Evolutionary conservation across 2,113 vertebrate genomes (phyloP).

Genomic region (Psittacara wagleri): DNA sequence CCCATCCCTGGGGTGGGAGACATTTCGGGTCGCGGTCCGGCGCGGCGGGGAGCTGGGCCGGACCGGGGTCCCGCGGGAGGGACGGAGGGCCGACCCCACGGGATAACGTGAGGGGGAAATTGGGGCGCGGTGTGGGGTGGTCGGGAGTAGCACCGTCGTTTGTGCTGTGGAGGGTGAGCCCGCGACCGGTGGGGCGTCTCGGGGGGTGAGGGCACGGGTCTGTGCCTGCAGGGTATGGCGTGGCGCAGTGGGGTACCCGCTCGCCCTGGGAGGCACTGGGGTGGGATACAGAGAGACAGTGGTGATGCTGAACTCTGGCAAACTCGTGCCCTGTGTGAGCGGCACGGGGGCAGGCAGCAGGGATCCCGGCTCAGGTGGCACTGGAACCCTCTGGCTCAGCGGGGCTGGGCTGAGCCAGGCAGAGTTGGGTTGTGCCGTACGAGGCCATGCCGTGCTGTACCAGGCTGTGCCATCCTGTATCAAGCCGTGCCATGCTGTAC

Average conservation of each 20-base stretch:
- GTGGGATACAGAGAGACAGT: background rate
- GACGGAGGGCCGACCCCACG: background rate
- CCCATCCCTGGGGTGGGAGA: background rate
- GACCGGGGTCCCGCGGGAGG: background rate
- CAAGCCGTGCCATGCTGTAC: background rate
- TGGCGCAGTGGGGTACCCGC: background rate
- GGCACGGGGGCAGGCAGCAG: rapidly evolving
- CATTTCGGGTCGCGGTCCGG: background rate
- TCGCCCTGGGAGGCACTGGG: background rate
- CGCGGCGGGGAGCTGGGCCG: too few species aligned
- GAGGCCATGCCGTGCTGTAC: background rate
- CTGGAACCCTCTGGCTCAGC: background rate
- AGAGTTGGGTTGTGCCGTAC: background rate
- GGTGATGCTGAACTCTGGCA: background rate
- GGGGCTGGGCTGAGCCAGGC: background rate
- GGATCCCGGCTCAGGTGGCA: rapidly evolving
- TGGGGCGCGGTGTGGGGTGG: too few species aligned
- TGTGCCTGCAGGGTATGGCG: background rate
- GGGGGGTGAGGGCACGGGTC: background rate
- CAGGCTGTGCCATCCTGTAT: background rate
- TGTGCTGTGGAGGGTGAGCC: background rate
- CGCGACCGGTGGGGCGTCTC: background rate
- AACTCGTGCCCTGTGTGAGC: background rate
- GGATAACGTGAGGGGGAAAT: background rate
- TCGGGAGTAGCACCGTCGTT: background rate